A percentile compares a stretch with the other conserved stretches of the same genome.
Conservation (phyloP, 2,113 vertebrate genomes). For the Albula glossodonta region DNA sequence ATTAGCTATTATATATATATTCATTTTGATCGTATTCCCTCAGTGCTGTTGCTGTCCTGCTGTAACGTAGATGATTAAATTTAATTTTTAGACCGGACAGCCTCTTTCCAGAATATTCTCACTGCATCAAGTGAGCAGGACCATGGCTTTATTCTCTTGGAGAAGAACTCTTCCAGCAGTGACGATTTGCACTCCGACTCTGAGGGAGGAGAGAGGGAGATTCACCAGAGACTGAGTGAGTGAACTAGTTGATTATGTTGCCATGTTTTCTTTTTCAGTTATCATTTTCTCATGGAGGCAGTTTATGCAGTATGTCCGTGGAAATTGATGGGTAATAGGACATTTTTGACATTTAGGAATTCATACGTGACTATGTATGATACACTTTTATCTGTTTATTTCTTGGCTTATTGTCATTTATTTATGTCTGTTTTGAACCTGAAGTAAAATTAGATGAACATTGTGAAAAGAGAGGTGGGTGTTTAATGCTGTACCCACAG, state of each 20-base stretch:
- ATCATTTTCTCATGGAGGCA: not conserved
- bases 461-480: not conserved
- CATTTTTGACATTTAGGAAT: too few relatives aligned
- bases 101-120: slow-evolving; percentile 3
- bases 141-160: not conserved
- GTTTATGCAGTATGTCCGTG: too few relatives aligned
- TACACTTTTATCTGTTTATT: too few relatives aligned
- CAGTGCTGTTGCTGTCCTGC: too few relatives aligned
- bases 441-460: not conserved
- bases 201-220: slow-evolving; percentile 52
- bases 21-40: not conserved
- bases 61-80: not conserved
- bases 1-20: not conserved
- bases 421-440: not conserved
- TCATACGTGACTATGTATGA: too few relatives aligned
- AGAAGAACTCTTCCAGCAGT: slow-evolving; percentile 48
- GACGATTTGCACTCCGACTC: slow-evolving; percentile 41
- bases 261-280: too few relatives aligned
- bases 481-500: slow-evolving; percentile 52
- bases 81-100: slow-evolving; percentile 31
- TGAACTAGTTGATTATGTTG: slow-evolving; percentile 2
- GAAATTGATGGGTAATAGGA: not conserved
- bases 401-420: not conserved
- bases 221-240: slow-evolving; percentile 62
- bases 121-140: slow-evolving; percentile 22